These are phyloP conservation scores for Melieria omissa DNA, from an alignment of 2,888 invertebrate species.

Conservation along the genomic window DNA sequence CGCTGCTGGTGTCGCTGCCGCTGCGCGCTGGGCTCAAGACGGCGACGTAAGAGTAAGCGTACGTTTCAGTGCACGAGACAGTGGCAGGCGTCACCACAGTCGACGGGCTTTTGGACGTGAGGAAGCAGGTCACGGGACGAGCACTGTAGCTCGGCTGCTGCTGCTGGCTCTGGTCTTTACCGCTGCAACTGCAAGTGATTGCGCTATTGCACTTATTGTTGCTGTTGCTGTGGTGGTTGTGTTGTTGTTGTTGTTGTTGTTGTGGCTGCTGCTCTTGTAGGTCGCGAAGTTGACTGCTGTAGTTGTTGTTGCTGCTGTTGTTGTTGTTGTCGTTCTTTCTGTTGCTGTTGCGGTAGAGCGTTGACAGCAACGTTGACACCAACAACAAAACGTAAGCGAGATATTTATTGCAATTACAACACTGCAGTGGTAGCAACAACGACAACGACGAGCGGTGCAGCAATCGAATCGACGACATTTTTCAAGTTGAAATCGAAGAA, in stretches of 20 bases:
- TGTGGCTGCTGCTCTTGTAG: constrained; percentile 31
- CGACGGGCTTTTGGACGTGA: too few relatives aligned
- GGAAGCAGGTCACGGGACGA: too few relatives aligned
- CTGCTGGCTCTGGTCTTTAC: background rate
- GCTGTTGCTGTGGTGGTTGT: constrained; percentile 38
- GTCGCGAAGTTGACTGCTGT: constrained; percentile 24
- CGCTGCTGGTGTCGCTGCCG: constrained; percentile 40
- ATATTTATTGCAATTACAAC: constrained; percentile 61
- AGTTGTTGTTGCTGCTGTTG: constrained; percentile 40
- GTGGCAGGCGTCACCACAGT: too few relatives aligned
- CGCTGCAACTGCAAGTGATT: constrained; percentile 44
- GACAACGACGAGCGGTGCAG: constrained; percentile 58
- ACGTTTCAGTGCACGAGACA: too few relatives aligned
- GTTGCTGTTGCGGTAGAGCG: constrained; percentile 38
- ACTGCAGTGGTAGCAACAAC: constrained; percentile 65
- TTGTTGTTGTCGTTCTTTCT: constrained; percentile 40
- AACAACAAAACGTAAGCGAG: constrained; percentile 55
- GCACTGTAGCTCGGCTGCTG: background rate
- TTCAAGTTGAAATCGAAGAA: constrained; percentile 66
- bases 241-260: constrained; percentile 35
- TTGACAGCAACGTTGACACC: constrained; percentile 53
- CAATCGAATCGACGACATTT: constrained; percentile 65
- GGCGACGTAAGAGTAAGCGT: background rate
- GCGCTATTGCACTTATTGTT: constrained; percentile 35
- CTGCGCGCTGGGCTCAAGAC: constrained; percentile 53